These are phyloP conservation scores for Struthio camelus DNA, from an alignment of 2,113 vertebrate species.

Conservation along the genomic window DNA sequence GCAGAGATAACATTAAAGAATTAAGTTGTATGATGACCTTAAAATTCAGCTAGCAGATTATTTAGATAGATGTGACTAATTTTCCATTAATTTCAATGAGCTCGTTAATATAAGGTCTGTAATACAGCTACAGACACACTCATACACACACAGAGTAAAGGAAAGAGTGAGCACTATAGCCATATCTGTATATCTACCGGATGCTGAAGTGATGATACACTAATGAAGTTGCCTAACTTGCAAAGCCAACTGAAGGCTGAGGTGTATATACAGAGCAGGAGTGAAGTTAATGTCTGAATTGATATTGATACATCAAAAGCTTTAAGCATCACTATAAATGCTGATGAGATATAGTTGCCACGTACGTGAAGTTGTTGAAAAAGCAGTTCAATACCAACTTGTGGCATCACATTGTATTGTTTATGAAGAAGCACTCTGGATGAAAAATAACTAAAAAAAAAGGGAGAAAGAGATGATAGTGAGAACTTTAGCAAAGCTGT, in stretches of 20 bases:
- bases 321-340: not conserved
- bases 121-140: not conserved
- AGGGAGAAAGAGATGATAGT: not conserved
- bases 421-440: not conserved
- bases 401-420: not conserved
- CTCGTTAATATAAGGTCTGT: not conserved
- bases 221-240: not conserved
- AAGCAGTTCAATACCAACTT: accelerated
- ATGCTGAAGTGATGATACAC: not conserved
- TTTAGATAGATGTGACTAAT: not conserved
- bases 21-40: not conserved
- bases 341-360: not conserved
- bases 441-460: not conserved
- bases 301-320: not conserved
- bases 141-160: not conserved
- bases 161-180: not conserved
- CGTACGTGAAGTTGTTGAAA: not conserved
- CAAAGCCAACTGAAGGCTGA: not conserved
- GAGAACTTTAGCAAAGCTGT: not conserved
- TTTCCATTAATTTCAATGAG: not conserved
- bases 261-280: not conserved
- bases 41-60: not conserved
- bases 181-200: not conserved
- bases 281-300: not conserved
- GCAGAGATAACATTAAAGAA: conserved; percentile 2